A percentile compares a stretch with the other conserved stretches of the same genome.
Evolutionary conservation across 2,888 invertebrate genomes (phyloP).

Genomic region (Lasioglossum marginatum): DNA sequence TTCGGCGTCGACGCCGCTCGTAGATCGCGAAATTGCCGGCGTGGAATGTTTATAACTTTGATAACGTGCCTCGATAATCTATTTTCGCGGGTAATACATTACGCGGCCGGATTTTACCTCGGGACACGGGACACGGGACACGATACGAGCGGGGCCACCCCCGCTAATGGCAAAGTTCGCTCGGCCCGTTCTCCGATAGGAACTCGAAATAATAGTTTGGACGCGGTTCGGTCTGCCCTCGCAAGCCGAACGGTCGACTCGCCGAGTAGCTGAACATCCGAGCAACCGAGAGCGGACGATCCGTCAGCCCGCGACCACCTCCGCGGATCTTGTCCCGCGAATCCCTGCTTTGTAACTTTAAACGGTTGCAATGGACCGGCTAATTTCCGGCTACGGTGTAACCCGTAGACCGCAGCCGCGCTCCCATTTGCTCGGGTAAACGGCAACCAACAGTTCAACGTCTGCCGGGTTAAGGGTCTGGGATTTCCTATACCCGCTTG

Average conservation of each 20-base stretch:
- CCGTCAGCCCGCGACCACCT: slow-evolving; percentile 51
- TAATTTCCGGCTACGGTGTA: not conserved
- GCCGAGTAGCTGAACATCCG: not conserved
- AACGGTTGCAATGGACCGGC: not conserved
- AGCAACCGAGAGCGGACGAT: slow-evolving; percentile 27
- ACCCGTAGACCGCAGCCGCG: not conserved
- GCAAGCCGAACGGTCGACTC: slow-evolving; percentile 31
- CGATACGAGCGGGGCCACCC: not conserved
- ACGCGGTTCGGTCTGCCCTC: slow-evolving; percentile 24
- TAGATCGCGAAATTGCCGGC: slow-evolving; percentile 61
- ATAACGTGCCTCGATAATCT: slow-evolving; percentile 71
- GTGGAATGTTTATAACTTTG: slow-evolving; percentile 72
- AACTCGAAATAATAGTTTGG: slow-evolving; percentile 64
- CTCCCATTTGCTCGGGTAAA: not conserved
- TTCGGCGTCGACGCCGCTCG: slow-evolving; percentile 26
- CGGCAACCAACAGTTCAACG: not conserved
- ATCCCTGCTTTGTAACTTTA: not conserved
- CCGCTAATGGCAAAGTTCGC: slow-evolving; percentile 72
- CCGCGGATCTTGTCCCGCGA: not conserved
- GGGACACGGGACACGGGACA: slow-evolving; percentile 16
- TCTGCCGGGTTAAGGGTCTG: not conserved
- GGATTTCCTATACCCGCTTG: not conserved
- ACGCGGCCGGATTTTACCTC: slow-evolving; percentile 61
- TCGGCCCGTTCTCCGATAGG: slow-evolving; percentile 34
- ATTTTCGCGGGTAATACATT: slow-evolving; percentile 71